Conservation (phyloP, 2,113 vertebrate species). For the Edolisoma coerulescens region DNA sequence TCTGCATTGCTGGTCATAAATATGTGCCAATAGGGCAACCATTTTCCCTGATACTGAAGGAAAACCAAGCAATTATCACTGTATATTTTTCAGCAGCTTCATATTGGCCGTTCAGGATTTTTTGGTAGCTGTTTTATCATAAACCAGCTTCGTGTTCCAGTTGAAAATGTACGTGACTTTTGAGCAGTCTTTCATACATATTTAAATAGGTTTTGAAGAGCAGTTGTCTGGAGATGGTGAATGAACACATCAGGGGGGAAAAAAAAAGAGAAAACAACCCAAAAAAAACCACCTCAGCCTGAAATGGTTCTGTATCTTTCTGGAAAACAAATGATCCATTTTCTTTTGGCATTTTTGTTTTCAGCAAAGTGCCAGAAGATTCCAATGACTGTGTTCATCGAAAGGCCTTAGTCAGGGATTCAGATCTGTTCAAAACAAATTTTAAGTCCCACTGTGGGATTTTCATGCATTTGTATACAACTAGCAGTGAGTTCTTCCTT, state of each 20-base stretch:
- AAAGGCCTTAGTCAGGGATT: conserved; percentile 10
- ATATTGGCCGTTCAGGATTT: neutral
- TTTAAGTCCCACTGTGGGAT: neutral
- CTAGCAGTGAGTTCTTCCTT: neutral
- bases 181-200: conserved; percentile 13
- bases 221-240: conserved; percentile 22
- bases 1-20: neutral
- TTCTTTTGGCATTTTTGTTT: neutral
- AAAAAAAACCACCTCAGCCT: neutral
- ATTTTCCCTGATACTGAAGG: neutral
- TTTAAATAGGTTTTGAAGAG: neutral
- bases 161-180: conserved; percentile 1
- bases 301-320: neutral
- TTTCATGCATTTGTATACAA: neutral
- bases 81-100: neutral
- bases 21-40: neutral
- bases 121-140: neutral
- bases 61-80: neutral
- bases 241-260: neutral
- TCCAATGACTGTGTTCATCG: neutral
- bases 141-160: neutral
- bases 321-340: neutral
- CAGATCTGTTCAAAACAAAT: neutral
- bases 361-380: conserved; percentile 24
- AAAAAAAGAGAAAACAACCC: neutral